These are phyloP conservation scores for Abscondita cerata DNA, from an alignment of 2,888 invertebrate species.

Conservation along the genomic window DNA sequence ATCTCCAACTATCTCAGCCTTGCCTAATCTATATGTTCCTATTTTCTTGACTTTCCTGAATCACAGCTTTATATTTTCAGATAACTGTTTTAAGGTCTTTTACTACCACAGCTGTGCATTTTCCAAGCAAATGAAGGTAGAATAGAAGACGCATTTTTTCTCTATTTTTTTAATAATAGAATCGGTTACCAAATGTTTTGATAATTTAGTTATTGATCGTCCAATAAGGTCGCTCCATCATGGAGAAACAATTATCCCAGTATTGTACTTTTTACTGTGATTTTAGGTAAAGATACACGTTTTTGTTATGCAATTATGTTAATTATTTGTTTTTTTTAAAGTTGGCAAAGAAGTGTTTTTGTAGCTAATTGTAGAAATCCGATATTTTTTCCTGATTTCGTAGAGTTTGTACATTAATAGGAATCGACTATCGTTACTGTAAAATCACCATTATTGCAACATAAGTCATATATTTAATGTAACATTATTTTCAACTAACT, in stretches of 20 bases:
- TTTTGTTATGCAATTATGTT: conserved; percentile 17
- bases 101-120: too few relatives aligned
- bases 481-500: conserved; percentile 26
- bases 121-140: too few relatives aligned
- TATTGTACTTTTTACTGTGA: conserved; percentile 31
- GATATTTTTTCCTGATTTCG: background rate
- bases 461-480: conserved; percentile 25
- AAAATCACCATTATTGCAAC: conserved; percentile 19
- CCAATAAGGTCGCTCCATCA: conserved; percentile 10
- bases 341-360: conserved; percentile 12
- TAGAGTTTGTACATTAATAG: conserved; percentile 1
- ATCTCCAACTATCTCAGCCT: too few relatives aligned
- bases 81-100: too few relatives aligned
- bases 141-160: too few relatives aligned
- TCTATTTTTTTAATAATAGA: too few relatives aligned
- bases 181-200: background rate
- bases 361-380: conserved; percentile 8
- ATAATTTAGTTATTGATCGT: background rate
- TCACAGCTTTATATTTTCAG: background rate
- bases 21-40: too few relatives aligned
- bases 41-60: too few relatives aligned
- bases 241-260: conserved; percentile 18
- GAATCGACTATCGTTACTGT: conserved; percentile 3
- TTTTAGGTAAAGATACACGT: conserved; percentile 18
- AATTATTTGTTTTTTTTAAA: conserved; percentile 18